Evolutionary conservation across 2,888 invertebrate genomes (phyloP), one percentile per base, ranked within the genome.

Genomic region (Cephus rjabovi): DNA sequence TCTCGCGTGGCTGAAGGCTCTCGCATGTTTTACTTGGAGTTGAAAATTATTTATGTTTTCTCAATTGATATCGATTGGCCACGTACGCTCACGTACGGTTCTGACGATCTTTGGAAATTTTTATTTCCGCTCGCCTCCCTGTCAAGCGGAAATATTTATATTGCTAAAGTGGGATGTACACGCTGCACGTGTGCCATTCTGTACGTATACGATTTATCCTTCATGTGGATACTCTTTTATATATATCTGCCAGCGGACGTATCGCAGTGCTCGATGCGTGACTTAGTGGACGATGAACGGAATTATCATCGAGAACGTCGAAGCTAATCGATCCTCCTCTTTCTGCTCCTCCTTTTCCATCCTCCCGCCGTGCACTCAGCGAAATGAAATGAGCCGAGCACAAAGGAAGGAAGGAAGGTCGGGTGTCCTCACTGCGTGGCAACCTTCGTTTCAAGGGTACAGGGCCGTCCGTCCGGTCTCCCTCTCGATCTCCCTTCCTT

Each of bases 371-470:
- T 71, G 33, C 71, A 71, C 33, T 31, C 71, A 11, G 71, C 71
- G 12, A 71, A 34, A 86, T 86, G 86, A 87, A 89, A 87, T 86
- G 86, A 87, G 85, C 84, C 83, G 83, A 85, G 85, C 82, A 86
- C 82, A 83, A 85, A 85, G 80, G 76, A 82, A 83, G 84, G 86
- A 86, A 84, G 84, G 82, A 86, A 87, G 87, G 85, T 87, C 87
- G 84, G 82, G 83, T 84, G 87, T 87, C 88, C 87, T 86, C 85
- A 84, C 83, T 84, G 81, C 75, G 81, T 76, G 80, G 85, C 87
- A 89, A 87, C 90, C 90, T 90, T 90, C 90, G 86, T 86, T 87
- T 88, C 90, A 90, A 90, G 89, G 90, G 90, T 89, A 89, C 89
- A 89, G 86, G 88, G 85, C 86, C 84, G 87, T 85, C 81, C 82